Base-by-base conservation (phyloP, 2,888 invertebrate genomes). In the Drosophila recens region DNA sequence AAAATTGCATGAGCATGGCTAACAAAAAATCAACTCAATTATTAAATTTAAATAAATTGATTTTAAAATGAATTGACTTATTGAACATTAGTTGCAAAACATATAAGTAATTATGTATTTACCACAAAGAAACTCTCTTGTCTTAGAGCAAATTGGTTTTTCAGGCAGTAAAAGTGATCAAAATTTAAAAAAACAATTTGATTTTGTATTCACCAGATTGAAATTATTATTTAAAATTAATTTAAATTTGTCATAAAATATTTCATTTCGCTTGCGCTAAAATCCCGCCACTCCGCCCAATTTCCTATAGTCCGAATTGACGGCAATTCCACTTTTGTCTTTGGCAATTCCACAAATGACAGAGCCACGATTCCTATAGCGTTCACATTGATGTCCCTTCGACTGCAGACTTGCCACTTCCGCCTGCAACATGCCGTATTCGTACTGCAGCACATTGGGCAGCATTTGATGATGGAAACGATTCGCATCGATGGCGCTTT, bases 401-500 rank as follows among this genome's bases (percentile, higher is more conserved):
- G 92, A 92, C 85, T 94, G 92, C 10, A 97, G 92, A 0, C 95
- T 95, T 33, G 94, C 92, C 8, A 97, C 90, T 13, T 96, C 92
- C 72, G 94, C 94, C 94, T 91, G 84, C 11, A 90, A 27, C 23
- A 92, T 93, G 96, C 94, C 95, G 20, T 93, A 92, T 88, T 97
- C 97, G 82, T 96, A 95, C 68, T 95, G 93, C 1, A 97, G 92
- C 63, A 94, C 93, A 94, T 96, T 96, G 0, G 97, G 97, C 62
- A 95, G 91, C 63, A 98, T 94, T 90, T 98, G 98, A 91, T 98
- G 98, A 93, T 98, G 98, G 33, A 98, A 93, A 66, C 98, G 94
- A 0, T 95, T 94, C 0, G 94, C 94, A 89, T 96, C 95, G 65
- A 97, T 94, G 0, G 97, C 95, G 58, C 95, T 93, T 62, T 95